Conservation (phyloP, 1,140 invertebrate genomes). For the Aphelinus certus region DNA sequence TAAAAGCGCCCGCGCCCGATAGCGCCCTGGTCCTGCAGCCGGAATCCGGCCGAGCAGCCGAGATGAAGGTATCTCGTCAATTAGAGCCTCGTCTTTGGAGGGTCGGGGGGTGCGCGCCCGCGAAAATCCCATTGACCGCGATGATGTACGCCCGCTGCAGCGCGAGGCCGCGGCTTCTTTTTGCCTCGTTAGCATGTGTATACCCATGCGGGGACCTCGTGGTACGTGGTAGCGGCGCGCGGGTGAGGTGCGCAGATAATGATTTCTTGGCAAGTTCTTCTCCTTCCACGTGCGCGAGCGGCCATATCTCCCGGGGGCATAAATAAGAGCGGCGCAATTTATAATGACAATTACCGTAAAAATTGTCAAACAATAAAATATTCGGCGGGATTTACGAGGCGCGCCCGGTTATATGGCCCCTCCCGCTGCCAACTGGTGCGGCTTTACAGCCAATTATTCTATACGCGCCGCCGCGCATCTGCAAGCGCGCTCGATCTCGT, state of each 20-base stretch:
- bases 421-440: constrained; percentile 32
- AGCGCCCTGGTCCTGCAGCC: not conserved
- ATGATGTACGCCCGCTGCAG: constrained; percentile 54
- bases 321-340: constrained; percentile 62
- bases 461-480: constrained; percentile 38
- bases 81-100: constrained; percentile 51
- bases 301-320: constrained; percentile 44
- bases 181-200: constrained; percentile 53
- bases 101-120: constrained; percentile 23
- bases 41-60: not conserved
- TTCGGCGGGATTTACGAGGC: constrained; percentile 61
- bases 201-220: constrained; percentile 47
- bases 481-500: too few species aligned
- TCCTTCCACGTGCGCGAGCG: constrained; percentile 24
- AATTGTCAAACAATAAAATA: constrained; percentile 67
- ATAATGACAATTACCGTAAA: constrained; percentile 67
- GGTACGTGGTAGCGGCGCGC: not conserved
- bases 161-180: constrained; percentile 43
- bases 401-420: constrained; percentile 23
- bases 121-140: constrained; percentile 54
- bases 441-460: constrained; percentile 65
- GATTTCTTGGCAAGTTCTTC: constrained; percentile 26
- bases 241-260: constrained; percentile 30
- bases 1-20: not conserved
- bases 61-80: constrained; percentile 49